phyloP scores from a whole-genome alignment of 2,888 invertebrate genomes.

The Lapara coniferarum region DNA sequence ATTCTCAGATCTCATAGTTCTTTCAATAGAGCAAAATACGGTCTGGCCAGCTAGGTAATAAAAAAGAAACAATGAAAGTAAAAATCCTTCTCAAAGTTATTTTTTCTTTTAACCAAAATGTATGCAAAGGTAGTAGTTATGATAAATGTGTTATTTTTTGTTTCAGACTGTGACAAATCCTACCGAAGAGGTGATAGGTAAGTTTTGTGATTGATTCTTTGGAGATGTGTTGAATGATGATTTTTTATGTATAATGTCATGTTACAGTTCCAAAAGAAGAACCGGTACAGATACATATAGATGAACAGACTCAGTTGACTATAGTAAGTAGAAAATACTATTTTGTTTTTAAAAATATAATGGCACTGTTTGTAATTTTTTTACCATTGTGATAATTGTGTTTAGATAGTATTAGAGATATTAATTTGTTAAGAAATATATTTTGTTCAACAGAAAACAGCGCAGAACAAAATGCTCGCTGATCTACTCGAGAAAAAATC shows the following conservation, averaged over 20 bases:
- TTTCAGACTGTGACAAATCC: slow-evolving; percentile 51
- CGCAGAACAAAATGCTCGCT: slow-evolving; percentile 90
- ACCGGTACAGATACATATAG: slow-evolving; percentile 74
- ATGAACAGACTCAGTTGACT: slow-evolving; percentile 73
- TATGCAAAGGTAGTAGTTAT: no score
- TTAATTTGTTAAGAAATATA: neutral
- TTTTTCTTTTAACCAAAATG: no score
- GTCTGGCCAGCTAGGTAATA: no score
- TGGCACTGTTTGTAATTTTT: neutral
- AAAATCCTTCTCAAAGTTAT: no score
- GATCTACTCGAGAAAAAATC: slow-evolving; percentile 92
- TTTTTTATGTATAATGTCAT: slow-evolving; percentile 3
- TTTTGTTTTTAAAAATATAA: neutral
- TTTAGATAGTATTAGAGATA: neutral
- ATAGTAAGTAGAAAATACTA: slow-evolving; percentile 59
- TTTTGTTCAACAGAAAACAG: slow-evolving; percentile 61
- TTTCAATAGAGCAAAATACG: no score
- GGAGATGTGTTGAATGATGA: neutral
- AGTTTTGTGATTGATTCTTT: slow-evolving; percentile 27
- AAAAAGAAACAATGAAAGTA: no score
- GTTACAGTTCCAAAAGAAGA: slow-evolving; percentile 67
- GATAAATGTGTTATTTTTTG: slow-evolving; percentile 1
- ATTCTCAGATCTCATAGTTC: no score
- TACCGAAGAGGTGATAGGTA: slow-evolving; percentile 57
- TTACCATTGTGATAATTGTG: neutral